Conservation (phyloP, 2,888 invertebrate species). For the Euzetes globulus region DNA sequence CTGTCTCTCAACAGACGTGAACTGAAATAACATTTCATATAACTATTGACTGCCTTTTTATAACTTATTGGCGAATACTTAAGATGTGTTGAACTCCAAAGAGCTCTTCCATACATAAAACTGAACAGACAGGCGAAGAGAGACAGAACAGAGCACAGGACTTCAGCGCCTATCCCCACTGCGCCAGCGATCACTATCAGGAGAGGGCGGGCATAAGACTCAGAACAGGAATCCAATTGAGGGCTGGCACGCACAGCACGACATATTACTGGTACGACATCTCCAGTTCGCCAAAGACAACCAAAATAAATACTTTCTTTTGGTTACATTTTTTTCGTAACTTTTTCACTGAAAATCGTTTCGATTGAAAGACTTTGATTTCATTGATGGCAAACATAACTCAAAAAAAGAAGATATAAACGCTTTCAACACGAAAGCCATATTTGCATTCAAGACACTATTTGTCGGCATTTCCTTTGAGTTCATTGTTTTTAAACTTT, state of each 20-base stretch:
- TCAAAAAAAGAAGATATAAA: background rate
- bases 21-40: background rate
- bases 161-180: background rate
- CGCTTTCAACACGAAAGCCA: background rate
- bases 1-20: background rate
- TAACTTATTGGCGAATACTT: background rate
- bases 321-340: background rate
- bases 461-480: background rate
- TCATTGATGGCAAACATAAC: background rate
- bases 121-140: background rate
- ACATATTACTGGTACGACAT: background rate
- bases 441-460: background rate
- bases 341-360: background rate
- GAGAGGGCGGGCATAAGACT: background rate
- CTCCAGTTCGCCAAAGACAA: background rate
- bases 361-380: background rate
- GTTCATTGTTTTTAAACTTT: background rate
- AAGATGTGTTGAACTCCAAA: no score
- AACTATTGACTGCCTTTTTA: background rate
- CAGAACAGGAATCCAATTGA: background rate
- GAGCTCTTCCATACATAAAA: background rate
- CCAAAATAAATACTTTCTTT: background rate
- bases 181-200: background rate
- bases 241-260: no score
- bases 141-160: background rate